Evolutionary conservation across 2,888 invertebrate genomes (phyloP).

Genomic region (Caenorhabditis imperialis): DNA sequence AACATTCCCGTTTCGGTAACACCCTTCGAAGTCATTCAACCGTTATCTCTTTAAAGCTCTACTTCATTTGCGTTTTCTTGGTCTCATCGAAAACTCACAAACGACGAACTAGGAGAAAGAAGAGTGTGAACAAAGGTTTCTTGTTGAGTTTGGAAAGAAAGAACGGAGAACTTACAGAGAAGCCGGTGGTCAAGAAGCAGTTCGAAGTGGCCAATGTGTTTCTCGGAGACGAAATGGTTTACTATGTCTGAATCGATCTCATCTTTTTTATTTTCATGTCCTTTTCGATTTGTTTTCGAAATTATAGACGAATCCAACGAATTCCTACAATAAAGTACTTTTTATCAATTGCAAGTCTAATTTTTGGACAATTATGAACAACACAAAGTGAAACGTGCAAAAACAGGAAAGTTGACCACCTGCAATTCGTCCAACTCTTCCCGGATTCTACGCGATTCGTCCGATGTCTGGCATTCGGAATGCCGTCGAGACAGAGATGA

Average conservation of each 20-base stretch:
- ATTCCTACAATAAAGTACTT: too few species aligned
- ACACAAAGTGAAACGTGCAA: too few species aligned
- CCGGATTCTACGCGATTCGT: too few species aligned
- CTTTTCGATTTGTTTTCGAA: too few species aligned
- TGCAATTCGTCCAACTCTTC: too few species aligned
- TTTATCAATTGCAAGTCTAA: too few species aligned
- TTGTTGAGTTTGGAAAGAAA: background rate
- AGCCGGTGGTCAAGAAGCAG: conserved; percentile 42
- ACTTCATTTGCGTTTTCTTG: conserved; percentile 51
- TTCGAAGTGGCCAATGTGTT: conserved; percentile 53
- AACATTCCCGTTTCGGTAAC: conserved; percentile 55
- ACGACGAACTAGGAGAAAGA: conserved; percentile 4
- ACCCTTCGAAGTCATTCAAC: background rate
- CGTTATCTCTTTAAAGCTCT: conserved; percentile 47
- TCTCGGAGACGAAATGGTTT: conserved; percentile 51
- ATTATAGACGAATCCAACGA: too few species aligned
- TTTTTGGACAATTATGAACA: too few species aligned
- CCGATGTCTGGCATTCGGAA: too few species aligned
- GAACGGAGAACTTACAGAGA: conserved; percentile 8
- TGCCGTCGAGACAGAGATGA: too few species aligned
- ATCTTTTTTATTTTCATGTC: too few species aligned
- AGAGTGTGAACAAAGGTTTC: background rate
- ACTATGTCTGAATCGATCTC: conserved; percentile 53
- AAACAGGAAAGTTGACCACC: too few species aligned
- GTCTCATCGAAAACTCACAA: conserved; percentile 39